Base-by-base conservation (phyloP, 64 coral and sea anemone species). In the Hydrozoanthus tunicans region DNA sequence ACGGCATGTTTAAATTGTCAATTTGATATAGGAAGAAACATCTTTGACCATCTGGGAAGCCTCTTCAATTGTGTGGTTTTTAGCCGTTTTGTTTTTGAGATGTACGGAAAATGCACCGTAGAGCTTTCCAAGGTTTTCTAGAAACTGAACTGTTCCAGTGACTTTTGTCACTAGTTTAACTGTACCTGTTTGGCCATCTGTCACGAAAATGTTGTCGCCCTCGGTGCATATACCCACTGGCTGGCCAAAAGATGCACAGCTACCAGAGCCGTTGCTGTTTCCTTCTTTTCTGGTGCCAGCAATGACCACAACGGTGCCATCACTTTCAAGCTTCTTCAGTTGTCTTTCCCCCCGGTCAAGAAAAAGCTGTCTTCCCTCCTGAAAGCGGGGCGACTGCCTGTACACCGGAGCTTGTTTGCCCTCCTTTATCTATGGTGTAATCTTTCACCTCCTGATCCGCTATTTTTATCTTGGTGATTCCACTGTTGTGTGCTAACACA, bases 331-430 rank as follows among this genome's bases (percentile, higher is more conserved):
- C 2, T 75, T 74, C 67, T 53, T 75, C 62, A 93, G n/a, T 64
- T 93, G 92, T 23, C 85, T 4, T 6, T 66, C 74, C 62, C 58
- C 56, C 26, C 80, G 92, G 77, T 89, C 85, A 27, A 20, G 85
- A 89, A 52, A 93, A 93, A 63, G 77, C 84, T 70, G 89, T 56
- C 60, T 51, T 89, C 51, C 77, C 85, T 3, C 82, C 92, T 89
- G 85, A 63, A 81, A 93, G 65, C 74, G 92, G 92, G 67, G 92
- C 77, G 81, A 93, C 92, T 73, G 85, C 43, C 54, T 93, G 77
- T 43, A 93, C 81, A 55, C 77, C 26, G n/a, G 83, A 80, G 51
- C 84, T 81, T 93, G 83, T 62, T 89, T 79, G 67, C 68, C 91
- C 80, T 85, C 11, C 81, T 53, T 77, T 77, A 78, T 6, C 66